A percentile compares a stretch with the other conserved stretches of the same genome.
These are phyloP conservation scores for Acanthococcus lagerstroemiae DNA, from an alignment of 2,888 invertebrate genomes.

Conservation along the genomic window DNA sequence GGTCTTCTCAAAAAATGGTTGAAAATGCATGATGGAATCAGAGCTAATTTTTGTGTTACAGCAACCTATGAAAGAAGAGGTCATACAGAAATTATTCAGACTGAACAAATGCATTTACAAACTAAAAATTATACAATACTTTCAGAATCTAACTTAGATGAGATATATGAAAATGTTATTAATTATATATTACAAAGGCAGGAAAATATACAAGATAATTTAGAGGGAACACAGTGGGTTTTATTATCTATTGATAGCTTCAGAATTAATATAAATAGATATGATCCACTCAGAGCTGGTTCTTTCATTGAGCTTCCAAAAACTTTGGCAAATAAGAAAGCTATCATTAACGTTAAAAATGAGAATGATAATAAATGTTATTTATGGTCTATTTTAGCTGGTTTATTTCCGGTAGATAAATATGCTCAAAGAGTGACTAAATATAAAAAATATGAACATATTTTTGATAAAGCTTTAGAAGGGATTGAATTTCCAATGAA, in stretches of 20 bases:
- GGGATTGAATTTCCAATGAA: background rate
- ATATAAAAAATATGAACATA: background rate
- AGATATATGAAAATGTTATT: constrained; percentile 7
- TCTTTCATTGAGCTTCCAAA: background rate
- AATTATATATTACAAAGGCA: background rate
- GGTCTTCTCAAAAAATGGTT: constrained; percentile 11
- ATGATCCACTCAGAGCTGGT: constrained; percentile 2
- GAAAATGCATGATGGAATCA: constrained; percentile 5
- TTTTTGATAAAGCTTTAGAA: constrained; percentile 4
- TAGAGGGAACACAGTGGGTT: background rate
- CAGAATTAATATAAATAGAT: no score
- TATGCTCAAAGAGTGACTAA: background rate
- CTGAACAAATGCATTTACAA: background rate
- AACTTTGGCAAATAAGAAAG: background rate
- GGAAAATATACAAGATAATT: constrained; percentile 1
- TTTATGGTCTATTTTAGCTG: no score
- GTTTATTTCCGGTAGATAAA: no score
- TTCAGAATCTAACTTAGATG: constrained; percentile 2
- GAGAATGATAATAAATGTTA: constrained; percentile 1
- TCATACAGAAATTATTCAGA: constrained; percentile 2
- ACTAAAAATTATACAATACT: background rate
- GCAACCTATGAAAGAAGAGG: constrained; percentile 10
- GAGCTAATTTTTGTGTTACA: constrained; percentile 12
- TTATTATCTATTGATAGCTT: no score
- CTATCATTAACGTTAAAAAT: background rate